These are phyloP conservation scores for Stictonetta naevosa DNA, from an alignment of 2,113 vertebrate genomes.

Conservation along the genomic window DNA sequence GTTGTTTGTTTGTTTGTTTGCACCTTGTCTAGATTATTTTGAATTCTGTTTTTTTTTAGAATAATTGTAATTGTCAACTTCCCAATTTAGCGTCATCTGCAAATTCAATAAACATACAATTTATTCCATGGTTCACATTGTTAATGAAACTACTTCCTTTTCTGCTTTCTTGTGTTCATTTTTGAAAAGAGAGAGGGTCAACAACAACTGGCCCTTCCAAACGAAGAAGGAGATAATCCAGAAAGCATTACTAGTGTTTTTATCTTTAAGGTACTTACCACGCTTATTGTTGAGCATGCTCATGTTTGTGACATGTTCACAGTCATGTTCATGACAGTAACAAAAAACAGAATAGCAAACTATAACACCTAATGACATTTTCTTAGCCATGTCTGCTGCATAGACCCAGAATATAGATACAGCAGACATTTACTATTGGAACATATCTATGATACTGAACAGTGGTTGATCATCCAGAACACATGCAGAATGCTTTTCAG, in stretches of 20 bases:
- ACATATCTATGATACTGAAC: slow-evolving; percentile 76
- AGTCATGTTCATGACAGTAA: slow-evolving; percentile 98
- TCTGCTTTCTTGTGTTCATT: slow-evolving; percentile 91
- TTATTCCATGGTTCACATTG: not conserved
- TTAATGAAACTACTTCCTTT: not conserved
- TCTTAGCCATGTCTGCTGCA: slow-evolving; percentile 96
- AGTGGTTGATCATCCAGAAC: not conserved
- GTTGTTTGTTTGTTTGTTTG: not conserved
- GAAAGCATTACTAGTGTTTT: slow-evolving; percentile 98
- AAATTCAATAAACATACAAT: not conserved
- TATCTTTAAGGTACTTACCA: slow-evolving; percentile 95
- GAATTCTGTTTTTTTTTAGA: not conserved
- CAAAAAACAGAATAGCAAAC: slow-evolving; percentile 97
- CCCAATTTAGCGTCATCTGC: not conserved
- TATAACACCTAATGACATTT: slow-evolving; percentile 96
- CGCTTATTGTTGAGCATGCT: slow-evolving; percentile 92
- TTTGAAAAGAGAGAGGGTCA: slow-evolving; percentile 98
- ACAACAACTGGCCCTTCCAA: slow-evolving; percentile 92
- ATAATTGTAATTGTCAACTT: not conserved
- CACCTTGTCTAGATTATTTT: not conserved
- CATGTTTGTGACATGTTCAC: slow-evolving; percentile 64
- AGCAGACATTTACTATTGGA: slow-evolving; percentile 93
- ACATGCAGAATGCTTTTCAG: not conserved
- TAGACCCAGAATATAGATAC: slow-evolving; percentile 96
- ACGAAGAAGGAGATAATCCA: slow-evolving; percentile 97